A percentile compares a stretch with the other conserved stretches of the same genome.
phyloP scores from a whole-genome alignment of 2,797 vertebrate species.

The Antrozous pallidus region DNA sequence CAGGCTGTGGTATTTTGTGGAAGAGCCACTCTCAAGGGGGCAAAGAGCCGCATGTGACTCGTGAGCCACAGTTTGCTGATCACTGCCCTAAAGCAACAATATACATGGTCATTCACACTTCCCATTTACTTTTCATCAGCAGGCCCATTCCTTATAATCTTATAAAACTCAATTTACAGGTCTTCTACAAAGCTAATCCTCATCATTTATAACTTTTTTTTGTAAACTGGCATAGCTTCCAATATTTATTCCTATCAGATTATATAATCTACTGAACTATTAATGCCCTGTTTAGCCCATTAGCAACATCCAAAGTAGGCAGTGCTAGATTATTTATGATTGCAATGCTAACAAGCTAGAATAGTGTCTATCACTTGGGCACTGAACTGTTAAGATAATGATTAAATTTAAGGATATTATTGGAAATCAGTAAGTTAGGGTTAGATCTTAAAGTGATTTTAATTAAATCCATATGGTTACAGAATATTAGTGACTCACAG shows the following conservation, averaged over 20 bases:
- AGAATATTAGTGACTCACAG: background rate
- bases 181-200: background rate
- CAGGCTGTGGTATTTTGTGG: no score
- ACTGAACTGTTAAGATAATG: background rate
- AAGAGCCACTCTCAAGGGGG: no score
- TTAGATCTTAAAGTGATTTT: background rate
- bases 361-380: background rate
- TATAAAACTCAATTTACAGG: background rate
- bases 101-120: background rate
- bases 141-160: background rate
- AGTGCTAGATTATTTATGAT: background rate
- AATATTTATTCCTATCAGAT: background rate
- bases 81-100: background rate
- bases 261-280: background rate
- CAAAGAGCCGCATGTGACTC: no score
- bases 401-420: background rate
- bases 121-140: background rate
- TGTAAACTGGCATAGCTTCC: background rate
- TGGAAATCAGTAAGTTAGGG: background rate
- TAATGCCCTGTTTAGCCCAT: background rate
- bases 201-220: background rate
- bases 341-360: background rate
- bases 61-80: no score
- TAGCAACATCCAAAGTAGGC: background rate
- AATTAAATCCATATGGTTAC: background rate